phyloP scores from a whole-genome alignment of 2,888 invertebrate species.

The Epistrophella euchroma region DNA sequence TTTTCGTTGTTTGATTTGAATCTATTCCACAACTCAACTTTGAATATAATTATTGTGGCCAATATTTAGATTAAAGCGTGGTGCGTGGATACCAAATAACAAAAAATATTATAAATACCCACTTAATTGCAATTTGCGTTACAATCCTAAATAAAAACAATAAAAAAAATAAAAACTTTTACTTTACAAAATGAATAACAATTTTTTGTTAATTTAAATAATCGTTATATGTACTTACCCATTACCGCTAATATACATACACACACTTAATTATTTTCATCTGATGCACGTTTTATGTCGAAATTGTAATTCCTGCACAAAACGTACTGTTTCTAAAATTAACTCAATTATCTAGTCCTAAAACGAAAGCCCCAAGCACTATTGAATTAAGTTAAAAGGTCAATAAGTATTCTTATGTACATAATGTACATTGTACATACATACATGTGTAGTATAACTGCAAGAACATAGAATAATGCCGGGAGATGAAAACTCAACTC shows the following conservation, averaged over 20 bases:
- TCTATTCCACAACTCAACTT: too few relatives aligned
- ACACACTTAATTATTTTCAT: constrained; percentile 24
- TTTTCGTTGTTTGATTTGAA: too few relatives aligned
- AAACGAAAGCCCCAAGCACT: constrained; percentile 1
- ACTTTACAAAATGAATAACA: background rate
- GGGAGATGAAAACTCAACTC: background rate
- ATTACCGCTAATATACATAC: background rate
- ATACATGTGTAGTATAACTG: background rate
- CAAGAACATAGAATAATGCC: background rate
- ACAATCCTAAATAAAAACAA: background rate
- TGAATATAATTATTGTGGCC: too few relatives aligned
- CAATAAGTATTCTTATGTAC: background rate
- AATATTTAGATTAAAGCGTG: too few relatives aligned
- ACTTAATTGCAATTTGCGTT: too few relatives aligned
- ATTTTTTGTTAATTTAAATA: background rate
- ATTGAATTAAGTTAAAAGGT: constrained; percentile 27
- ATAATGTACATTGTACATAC: background rate
- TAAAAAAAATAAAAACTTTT: background rate
- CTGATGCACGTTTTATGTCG: background rate
- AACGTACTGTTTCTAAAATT: constrained; percentile 24
- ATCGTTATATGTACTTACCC: background rate
- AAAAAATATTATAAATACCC: too few relatives aligned
- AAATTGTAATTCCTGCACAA: background rate
- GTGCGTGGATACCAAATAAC: too few relatives aligned
- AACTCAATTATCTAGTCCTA: constrained; percentile 32